phyloP scores from a whole-genome alignment of 2,888 invertebrate genomes.

The Nematopogon swammerdamellus region DNA sequence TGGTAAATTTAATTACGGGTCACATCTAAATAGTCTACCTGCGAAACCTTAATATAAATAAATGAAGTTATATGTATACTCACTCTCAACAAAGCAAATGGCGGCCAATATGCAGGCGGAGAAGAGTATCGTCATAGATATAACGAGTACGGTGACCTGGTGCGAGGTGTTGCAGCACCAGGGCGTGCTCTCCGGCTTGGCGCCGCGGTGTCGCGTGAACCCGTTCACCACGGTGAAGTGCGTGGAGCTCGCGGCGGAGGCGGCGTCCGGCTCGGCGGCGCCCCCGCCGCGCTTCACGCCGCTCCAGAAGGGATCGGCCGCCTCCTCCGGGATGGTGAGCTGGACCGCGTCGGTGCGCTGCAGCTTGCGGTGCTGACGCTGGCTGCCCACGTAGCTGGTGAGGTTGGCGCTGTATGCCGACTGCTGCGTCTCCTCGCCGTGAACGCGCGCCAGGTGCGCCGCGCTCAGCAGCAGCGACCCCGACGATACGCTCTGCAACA shows the following conservation, averaged over 20 bases:
- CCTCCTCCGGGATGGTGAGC: conserved; percentile 40
- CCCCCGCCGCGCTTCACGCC: conserved; percentile 42
- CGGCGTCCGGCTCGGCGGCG: conserved; percentile 60
- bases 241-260: conserved; percentile 79
- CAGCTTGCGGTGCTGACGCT: not conserved
- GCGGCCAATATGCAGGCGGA: conserved; percentile 77
- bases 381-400: conserved; percentile 14
- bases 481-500: conserved; percentile 71
- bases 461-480: conserved; percentile 77
- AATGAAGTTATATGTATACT: too few relatives aligned
- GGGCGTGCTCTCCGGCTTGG: conserved; percentile 57
- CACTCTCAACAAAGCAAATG: conserved; percentile 81
- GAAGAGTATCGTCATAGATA: conserved; percentile 79
- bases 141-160: conserved; percentile 77
- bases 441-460: conserved; percentile 65
- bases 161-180: conserved; percentile 74
- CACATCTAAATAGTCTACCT: too few relatives aligned
- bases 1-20: too few relatives aligned
- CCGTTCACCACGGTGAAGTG: conserved; percentile 86
- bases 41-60: too few relatives aligned
- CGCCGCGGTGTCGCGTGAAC: conserved; percentile 61
- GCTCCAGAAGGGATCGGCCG: conserved; percentile 38
- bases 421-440: conserved; percentile 33
- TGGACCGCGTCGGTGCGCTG: conserved; percentile 24
- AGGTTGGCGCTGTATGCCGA: conserved; percentile 32